Conservation (phyloP, 2,888 invertebrate species). For the Synergus japonicus region DNA sequence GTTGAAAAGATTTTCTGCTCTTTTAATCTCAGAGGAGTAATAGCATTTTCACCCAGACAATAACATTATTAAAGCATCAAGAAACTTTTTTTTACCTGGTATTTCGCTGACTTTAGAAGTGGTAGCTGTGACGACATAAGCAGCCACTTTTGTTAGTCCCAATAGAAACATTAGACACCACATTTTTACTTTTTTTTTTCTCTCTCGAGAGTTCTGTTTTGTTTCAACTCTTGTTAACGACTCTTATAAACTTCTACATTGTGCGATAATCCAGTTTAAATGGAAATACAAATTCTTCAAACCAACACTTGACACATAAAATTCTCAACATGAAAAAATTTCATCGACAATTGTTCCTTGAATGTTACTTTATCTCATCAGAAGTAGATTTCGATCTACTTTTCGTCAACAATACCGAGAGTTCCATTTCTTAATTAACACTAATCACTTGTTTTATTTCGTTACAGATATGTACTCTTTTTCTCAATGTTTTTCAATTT, state of each 20-base stretch:
- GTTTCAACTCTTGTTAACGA: not conserved
- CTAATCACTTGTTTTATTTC: not conserved
- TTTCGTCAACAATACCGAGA: not conserved
- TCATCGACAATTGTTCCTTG: not conserved
- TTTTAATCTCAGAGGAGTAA: not conserved
- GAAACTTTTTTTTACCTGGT: slow-evolving; percentile 60
- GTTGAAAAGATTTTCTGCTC: not conserved
- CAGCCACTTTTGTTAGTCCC: slow-evolving; percentile 69
- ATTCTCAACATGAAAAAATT: not conserved
- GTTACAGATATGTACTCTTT: not conserved
- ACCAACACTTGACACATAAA: not conserved
- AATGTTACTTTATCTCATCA: not conserved
- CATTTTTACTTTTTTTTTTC: slow-evolving; percentile 51
- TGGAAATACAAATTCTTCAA: not conserved
- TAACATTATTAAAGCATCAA: not conserved
- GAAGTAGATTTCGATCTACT: not conserved
- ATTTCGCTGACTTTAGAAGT: slow-evolving; percentile 60
- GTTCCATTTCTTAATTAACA: not conserved
- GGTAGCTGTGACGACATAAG: slow-evolving; percentile 60
- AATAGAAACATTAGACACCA: slow-evolving; percentile 70
- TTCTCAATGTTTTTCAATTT: not conserved
- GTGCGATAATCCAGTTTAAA: not conserved
- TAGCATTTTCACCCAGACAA: not conserved
- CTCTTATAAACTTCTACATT: not conserved
- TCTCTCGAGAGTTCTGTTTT: slow-evolving; percentile 58